phyloP scores from a whole-genome alignment of 2,113 vertebrate species.

The Rhea americana region DNA sequence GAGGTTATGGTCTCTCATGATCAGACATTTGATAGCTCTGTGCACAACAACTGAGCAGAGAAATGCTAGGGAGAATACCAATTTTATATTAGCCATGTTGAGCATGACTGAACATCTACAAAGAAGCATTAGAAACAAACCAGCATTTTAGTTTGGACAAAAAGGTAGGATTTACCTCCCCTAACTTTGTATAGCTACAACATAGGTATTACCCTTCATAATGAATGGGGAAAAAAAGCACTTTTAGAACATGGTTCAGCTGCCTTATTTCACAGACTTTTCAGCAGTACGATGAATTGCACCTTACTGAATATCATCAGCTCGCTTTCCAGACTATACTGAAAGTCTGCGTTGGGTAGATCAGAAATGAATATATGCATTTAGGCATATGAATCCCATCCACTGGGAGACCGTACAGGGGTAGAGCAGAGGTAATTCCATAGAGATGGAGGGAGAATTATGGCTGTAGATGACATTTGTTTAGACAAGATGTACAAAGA shows the following conservation, averaged over 20 bases:
- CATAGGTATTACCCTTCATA: background rate
- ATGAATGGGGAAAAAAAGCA: background rate
- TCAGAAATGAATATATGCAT: background rate
- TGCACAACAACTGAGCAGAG: background rate
- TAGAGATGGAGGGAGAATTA: background rate
- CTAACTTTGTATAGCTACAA: background rate
- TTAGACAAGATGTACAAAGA: background rate
- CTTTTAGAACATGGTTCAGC: background rate
- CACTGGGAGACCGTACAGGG: background rate
- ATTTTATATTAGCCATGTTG: background rate
- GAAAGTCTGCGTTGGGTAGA: background rate
- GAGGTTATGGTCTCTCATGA: background rate
- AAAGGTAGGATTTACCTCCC: background rate
- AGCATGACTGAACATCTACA: background rate
- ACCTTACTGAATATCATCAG: background rate
- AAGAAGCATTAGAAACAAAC: background rate
- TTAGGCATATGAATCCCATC: background rate
- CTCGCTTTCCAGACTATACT: background rate
- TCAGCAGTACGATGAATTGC: background rate
- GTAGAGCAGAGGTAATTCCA: background rate
- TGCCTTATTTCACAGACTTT: background rate
- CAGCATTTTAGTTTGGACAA: background rate
- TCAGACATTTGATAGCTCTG: background rate
- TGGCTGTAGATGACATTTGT: background rate
- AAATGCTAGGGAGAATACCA: background rate